A percentile compares a stretch with the other conserved stretches of the same genome.
These are phyloP conservation scores for Papilio dardanus DNA, from an alignment of 1,140 invertebrate species.

Conservation along the genomic window DNA sequence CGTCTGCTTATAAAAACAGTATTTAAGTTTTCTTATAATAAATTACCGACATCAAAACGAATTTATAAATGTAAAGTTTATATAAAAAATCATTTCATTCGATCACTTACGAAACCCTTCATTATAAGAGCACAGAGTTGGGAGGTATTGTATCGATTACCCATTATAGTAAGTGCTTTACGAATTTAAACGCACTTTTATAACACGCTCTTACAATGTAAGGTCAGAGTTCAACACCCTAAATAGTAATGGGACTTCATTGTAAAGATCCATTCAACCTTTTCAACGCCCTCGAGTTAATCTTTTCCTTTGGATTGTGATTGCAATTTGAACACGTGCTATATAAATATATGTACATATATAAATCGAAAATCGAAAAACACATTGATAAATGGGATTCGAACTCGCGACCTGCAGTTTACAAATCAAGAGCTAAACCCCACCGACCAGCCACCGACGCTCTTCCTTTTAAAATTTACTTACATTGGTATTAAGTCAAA, in stretches of 20 bases:
- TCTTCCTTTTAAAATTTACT: no score
- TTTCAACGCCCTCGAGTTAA: not conserved
- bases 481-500: no score
- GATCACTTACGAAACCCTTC: not conserved
- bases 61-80: not conserved
- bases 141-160: constrained; percentile 19
- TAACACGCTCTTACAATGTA: constrained; percentile 22
- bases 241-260: not conserved
- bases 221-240: constrained; percentile 24
- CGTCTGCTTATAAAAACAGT: not conserved
- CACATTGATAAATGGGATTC: no score
- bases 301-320: constrained; percentile 19
- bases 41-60: not conserved
- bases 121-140: not conserved
- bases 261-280: constrained; percentile 18
- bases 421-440: no score
- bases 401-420: no score
- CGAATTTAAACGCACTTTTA: constrained; percentile 20
- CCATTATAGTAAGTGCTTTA: constrained; percentile 8
- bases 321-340: constrained; percentile 3
- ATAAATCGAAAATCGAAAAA: no score
- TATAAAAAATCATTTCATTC: constrained; percentile 10
- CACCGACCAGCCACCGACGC: no score
- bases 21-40: not conserved
- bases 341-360: no score